Evolutionary conservation across 2,888 invertebrate genomes (phyloP).

Genomic region (Vesta saturnalis): DNA sequence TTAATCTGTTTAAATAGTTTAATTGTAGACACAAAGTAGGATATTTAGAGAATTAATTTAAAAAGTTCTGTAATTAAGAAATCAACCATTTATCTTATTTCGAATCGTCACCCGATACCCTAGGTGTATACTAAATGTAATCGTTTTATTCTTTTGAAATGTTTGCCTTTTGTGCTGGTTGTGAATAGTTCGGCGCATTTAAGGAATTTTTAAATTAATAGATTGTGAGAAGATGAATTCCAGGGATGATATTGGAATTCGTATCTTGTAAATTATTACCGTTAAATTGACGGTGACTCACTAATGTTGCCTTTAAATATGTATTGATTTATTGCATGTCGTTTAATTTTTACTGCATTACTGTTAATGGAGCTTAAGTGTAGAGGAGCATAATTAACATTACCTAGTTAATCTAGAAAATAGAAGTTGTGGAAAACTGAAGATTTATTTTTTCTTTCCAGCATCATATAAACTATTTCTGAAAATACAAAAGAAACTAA

Average conservation of each 20-base stretch:
- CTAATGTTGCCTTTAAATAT: not conserved
- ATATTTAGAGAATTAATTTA: not conserved
- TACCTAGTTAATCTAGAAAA: too few relatives aligned
- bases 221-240: not conserved
- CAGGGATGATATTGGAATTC: not conserved
- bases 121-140: not conserved
- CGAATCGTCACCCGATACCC: not conserved
- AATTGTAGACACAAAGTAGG: not conserved
- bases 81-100: too few relatives aligned
- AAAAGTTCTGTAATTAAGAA: not conserved
- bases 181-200: not conserved
- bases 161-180: not conserved
- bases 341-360: too few relatives aligned
- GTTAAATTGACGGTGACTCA: not conserved
- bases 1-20: not conserved
- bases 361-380: too few relatives aligned
- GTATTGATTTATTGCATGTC: too few relatives aligned
- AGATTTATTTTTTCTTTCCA: too few relatives aligned
- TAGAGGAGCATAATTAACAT: too few relatives aligned
- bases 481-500: too few relatives aligned
- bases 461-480: too few relatives aligned
- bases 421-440: too few relatives aligned
- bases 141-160: not conserved
- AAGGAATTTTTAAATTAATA: constrained; percentile 1
- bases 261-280: not conserved